These are phyloP conservation scores for Cremastinae sp. DNA, from an alignment of 2,888 invertebrate species.

Conservation along the genomic window DNA sequence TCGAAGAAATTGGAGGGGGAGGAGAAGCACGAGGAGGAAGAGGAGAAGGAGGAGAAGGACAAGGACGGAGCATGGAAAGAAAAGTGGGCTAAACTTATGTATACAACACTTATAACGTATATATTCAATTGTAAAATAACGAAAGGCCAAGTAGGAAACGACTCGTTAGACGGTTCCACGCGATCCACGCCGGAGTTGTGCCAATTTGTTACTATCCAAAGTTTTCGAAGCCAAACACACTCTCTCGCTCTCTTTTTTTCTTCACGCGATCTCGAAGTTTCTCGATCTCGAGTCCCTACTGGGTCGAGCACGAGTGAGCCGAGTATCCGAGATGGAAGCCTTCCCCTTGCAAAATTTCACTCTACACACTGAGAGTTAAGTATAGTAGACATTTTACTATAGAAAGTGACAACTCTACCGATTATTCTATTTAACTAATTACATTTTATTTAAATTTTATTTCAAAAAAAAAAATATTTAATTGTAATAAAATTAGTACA, in stretches of 20 bases:
- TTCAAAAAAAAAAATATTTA: no score
- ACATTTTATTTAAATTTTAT: no score
- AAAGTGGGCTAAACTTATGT: slow-evolving; percentile 29
- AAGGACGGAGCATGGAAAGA: no score
- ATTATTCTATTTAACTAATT: no score
- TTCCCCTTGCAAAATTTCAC: no score
- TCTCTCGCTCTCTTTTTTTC: slow-evolving; percentile 26
- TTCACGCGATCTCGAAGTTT: slow-evolving; percentile 4
- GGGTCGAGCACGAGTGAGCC: no score
- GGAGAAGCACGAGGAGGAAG: background rate
- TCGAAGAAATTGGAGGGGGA: background rate
- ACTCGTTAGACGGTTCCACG: slow-evolving; percentile 71
- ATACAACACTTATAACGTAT: slow-evolving; percentile 49
- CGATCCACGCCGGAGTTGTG: slow-evolving; percentile 43
- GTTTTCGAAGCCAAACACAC: slow-evolving; percentile 53
- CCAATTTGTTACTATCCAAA: slow-evolving; percentile 55
- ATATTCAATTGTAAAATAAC: slow-evolving; percentile 67
- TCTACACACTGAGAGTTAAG: no score
- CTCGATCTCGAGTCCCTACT: background rate
- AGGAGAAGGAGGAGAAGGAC: slow-evolving; percentile 8
- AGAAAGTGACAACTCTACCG: no score
- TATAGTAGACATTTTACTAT: no score
- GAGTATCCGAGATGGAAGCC: no score
- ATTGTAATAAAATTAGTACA: no score
- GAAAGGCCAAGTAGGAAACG: slow-evolving; percentile 76